Conservation (phyloP, 1,140 invertebrate species). For the Drosophila pseudoobscura region DNA sequence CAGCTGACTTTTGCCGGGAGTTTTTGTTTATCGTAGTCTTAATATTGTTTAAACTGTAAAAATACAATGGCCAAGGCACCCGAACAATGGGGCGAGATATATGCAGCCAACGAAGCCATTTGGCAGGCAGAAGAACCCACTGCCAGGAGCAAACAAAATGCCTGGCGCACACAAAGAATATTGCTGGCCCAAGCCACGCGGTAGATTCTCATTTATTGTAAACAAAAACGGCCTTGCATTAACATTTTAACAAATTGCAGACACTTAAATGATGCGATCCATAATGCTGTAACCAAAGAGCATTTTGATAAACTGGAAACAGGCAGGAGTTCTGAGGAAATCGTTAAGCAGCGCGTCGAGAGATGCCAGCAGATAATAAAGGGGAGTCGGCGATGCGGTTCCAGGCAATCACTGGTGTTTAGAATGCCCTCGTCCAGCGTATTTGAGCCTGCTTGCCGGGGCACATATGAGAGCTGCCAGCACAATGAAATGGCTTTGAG, state of each 20-base stretch:
- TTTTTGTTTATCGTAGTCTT: not conserved
- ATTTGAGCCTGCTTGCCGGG: constrained; percentile 47
- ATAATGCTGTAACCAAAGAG: constrained; percentile 19
- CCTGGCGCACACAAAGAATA: constrained; percentile 56
- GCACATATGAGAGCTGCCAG: constrained; percentile 57
- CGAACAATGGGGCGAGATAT: constrained; percentile 17
- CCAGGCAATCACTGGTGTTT: not conserved
- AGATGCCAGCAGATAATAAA: constrained; percentile 31
- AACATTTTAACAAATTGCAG: constrained; percentile 5
- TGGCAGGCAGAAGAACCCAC: constrained; percentile 13
- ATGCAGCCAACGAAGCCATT: constrained; percentile 29
- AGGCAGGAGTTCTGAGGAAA: not conserved
- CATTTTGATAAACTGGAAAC: constrained; percentile 31
- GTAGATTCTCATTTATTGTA: constrained; percentile 9
- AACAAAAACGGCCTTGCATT: not conserved
- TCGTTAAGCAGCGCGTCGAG: constrained; percentile 16
- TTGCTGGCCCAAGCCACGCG: constrained; percentile 40
- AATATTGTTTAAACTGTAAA: not conserved
- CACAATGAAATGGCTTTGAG: constrained; percentile 20
- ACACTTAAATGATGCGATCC: not conserved
- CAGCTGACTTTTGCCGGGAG: constrained; percentile 19
- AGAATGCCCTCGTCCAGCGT: not conserved
- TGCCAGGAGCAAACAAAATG: constrained; percentile 21
- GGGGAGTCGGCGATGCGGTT: constrained; percentile 1
- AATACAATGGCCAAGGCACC: constrained; percentile 11